Conservation (phyloP, 1,140 invertebrate genomes). For the Drosophila grimshawi region DNA sequence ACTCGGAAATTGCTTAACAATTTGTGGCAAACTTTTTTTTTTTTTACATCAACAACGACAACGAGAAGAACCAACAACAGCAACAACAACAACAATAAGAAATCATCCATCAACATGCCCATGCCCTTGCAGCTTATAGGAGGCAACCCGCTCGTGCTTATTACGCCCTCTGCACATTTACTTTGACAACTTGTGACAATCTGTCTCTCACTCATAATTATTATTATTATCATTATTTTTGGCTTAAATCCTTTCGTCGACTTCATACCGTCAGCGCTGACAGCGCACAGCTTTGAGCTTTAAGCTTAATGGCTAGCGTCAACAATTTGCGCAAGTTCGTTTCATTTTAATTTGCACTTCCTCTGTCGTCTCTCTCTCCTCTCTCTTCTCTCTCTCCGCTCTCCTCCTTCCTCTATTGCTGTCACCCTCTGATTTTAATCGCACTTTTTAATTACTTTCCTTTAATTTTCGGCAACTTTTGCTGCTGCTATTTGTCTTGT, state of each 20-base stretch:
- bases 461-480: constrained; percentile 74
- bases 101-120: constrained; percentile 26
- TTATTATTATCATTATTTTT: constrained; percentile 68
- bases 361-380: neutral
- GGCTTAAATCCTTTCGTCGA: constrained; percentile 70
- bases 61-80: neutral
- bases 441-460: constrained; percentile 82
- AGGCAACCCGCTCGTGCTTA: constrained; percentile 7
- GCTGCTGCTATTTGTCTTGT: constrained; percentile 50
- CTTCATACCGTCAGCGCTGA: constrained; percentile 45
- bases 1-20: constrained; percentile 13
- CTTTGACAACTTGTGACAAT: constrained; percentile 73
- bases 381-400: too few relatives aligned
- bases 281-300: constrained; percentile 56
- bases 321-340: constrained; percentile 65
- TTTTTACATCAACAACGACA: too few relatives aligned
- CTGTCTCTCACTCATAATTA: constrained; percentile 74
- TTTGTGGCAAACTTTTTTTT: constrained; percentile 9
- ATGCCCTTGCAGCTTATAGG: neutral
- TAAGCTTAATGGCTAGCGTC: constrained; percentile 73
- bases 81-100: neutral
- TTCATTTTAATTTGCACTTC: constrained; percentile 62
- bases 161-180: constrained; percentile 37
- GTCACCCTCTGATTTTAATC: constrained; percentile 44
- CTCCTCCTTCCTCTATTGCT: constrained; percentile 14